A percentile compares a stretch with the other conserved stretches of the same genome.
These are phyloP conservation scores for Tipula helvola DNA, from an alignment of 2,888 invertebrate genomes.

Conservation along the genomic window DNA sequence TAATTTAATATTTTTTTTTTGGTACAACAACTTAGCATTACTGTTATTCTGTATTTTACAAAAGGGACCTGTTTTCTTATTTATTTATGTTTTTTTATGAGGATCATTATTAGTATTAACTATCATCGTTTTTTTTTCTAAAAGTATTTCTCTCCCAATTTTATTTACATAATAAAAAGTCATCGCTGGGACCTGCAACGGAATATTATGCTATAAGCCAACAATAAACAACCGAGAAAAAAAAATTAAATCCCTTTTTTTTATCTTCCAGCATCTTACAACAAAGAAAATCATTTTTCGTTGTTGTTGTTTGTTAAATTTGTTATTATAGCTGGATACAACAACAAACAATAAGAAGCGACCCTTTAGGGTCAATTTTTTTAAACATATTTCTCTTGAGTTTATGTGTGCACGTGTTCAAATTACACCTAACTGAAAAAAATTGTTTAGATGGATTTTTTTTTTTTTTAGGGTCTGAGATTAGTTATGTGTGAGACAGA, in stretches of 20 bases:
- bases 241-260: neutral
- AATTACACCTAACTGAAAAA: neutral
- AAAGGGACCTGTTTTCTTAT: neutral
- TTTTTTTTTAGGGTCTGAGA: neutral
- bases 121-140: neutral
- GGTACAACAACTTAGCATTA: neutral
- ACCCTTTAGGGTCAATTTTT: neutral
- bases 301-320: neutral
- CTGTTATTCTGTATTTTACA: neutral
- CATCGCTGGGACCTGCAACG: neutral
- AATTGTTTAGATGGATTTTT: neutral
- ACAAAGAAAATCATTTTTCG: neutral
- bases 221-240: neutral
- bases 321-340: neutral
- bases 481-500: neutral
- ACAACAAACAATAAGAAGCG: neutral
- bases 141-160: neutral
- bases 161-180: constrained; percentile 4
- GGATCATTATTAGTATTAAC: neutral
- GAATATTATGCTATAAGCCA: neutral
- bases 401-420: constrained; percentile 8
- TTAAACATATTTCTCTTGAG: neutral
- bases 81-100: neutral
- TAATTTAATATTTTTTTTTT: neutral
- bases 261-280: neutral